phyloP scores from a whole-genome alignment of 2,113 vertebrate genomes.

The Donacobius atricapilla region DNA sequence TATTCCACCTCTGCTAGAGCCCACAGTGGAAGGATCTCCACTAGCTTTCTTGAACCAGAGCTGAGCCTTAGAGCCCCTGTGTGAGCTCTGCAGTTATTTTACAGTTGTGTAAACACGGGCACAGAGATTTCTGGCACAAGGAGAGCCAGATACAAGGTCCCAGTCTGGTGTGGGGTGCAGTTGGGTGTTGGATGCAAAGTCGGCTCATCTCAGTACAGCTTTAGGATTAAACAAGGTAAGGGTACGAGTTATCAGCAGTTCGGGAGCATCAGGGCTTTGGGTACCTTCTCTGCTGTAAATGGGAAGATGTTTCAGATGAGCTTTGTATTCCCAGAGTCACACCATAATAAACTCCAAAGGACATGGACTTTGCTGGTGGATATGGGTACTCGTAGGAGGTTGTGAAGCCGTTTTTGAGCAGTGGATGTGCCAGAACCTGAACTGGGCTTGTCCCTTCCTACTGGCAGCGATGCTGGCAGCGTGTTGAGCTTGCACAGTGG shows the following conservation, averaged over 20 bases:
- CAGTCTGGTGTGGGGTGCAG: too few relatives aligned
- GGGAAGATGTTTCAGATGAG: background rate
- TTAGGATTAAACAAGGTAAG: background rate
- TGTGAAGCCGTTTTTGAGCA: background rate
- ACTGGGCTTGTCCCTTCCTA: fast-evolving
- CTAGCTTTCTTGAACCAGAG: background rate
- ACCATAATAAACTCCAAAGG: background rate
- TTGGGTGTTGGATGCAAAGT: background rate
- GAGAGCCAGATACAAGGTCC: background rate
- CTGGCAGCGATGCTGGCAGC: fast-evolving
- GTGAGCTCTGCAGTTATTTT: background rate
- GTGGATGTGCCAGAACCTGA: fast-evolving
- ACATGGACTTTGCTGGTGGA: background rate
- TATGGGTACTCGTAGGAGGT: fast-evolving
- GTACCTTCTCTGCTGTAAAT: background rate
- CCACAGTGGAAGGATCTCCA: fast-evolving
- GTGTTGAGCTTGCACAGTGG: fast-evolving
- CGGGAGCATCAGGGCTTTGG: background rate
- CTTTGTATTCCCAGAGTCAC: background rate
- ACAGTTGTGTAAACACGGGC: background rate
- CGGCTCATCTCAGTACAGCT: background rate
- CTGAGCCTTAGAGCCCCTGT: background rate
- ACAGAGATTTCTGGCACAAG: fast-evolving
- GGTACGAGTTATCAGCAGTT: background rate
- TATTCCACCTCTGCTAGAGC: background rate